Evolutionary conservation across 2,888 invertebrate genomes (phyloP).

Genomic region (Monochamus alternatus): DNA sequence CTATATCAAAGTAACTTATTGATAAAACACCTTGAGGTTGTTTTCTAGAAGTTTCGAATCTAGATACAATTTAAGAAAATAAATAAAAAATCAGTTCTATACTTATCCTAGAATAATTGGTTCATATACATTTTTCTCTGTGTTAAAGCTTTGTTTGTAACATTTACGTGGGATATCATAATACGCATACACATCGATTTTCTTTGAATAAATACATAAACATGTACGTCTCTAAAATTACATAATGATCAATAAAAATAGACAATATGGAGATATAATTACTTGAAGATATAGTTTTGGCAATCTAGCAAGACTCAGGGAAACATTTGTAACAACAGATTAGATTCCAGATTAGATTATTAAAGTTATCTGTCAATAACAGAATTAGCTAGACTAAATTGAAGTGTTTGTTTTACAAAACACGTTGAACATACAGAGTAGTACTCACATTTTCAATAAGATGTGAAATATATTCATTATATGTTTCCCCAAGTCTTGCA

Average conservation of each 20-base stretch:
- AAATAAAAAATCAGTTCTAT: slow-evolving; percentile 31
- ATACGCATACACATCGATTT: slow-evolving; percentile 12
- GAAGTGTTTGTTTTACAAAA: no score
- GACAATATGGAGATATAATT: background rate
- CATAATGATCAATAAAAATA: slow-evolving; percentile 4
- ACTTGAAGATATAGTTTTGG: background rate
- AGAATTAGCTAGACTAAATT: no score
- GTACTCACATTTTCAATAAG: no score
- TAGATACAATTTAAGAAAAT: slow-evolving; percentile 24
- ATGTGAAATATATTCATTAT: background rate
- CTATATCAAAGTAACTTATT: slow-evolving; percentile 18
- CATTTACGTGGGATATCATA: slow-evolving; percentile 23
- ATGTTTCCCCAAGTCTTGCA: background rate
- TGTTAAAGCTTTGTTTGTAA: slow-evolving; percentile 36
- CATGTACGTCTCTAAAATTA: slow-evolving; percentile 10
- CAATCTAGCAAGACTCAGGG: background rate
- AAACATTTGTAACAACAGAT: background rate
- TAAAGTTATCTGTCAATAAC: no score
- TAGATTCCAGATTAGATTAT: no score
- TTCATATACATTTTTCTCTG: slow-evolving; percentile 22
- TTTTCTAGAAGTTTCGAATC: slow-evolving; percentile 21
- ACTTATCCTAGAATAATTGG: slow-evolving; percentile 24
- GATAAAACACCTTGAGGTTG: slow-evolving; percentile 1
- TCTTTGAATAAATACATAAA: slow-evolving; percentile 17
- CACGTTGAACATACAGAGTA: no score